Conservation (phyloP, 2,797 vertebrate genomes). For the Staurois parvus region DNA sequence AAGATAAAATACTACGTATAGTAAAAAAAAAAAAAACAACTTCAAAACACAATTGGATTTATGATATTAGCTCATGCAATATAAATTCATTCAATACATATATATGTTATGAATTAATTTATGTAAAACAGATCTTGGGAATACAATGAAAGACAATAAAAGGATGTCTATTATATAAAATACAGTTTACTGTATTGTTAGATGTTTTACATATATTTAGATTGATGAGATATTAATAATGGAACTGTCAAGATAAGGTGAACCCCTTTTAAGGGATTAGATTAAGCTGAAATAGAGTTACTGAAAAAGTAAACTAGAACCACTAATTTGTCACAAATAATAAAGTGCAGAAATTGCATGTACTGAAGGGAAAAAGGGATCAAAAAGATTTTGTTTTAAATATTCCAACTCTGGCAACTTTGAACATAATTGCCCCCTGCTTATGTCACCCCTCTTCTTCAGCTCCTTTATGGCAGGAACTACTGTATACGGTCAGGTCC, state of each 20-base stretch:
- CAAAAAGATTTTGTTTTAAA: no score
- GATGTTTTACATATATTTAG: neutral
- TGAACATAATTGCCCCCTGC: no score
- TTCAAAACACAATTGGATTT: slow-evolving; percentile 29
- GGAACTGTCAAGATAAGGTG: neutral
- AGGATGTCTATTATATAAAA: slow-evolving; percentile 13
- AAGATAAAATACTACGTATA: slow-evolving; percentile 29
- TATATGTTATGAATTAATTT: slow-evolving; percentile 24
- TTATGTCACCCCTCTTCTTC: no score
- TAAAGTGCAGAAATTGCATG: no score
- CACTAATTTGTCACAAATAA: no score
- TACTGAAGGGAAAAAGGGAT: no score
- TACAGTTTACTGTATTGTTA: neutral
- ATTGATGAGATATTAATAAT: slow-evolving; percentile 17
- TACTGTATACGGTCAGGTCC: no score
- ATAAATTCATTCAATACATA: neutral
- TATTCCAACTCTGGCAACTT: no score
- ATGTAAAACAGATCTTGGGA: neutral
- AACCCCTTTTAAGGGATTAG: neutral
- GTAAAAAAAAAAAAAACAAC: slow-evolving; percentile 4
- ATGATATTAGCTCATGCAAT: slow-evolving; percentile 34
- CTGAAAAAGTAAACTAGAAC: no score
- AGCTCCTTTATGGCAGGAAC: no score
- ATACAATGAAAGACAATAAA: slow-evolving; percentile 5
- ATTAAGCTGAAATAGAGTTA: no score